These are phyloP conservation scores for Siphlonurus alternatus DNA, from an alignment of 2,888 invertebrate genomes.

Conservation along the genomic window DNA sequence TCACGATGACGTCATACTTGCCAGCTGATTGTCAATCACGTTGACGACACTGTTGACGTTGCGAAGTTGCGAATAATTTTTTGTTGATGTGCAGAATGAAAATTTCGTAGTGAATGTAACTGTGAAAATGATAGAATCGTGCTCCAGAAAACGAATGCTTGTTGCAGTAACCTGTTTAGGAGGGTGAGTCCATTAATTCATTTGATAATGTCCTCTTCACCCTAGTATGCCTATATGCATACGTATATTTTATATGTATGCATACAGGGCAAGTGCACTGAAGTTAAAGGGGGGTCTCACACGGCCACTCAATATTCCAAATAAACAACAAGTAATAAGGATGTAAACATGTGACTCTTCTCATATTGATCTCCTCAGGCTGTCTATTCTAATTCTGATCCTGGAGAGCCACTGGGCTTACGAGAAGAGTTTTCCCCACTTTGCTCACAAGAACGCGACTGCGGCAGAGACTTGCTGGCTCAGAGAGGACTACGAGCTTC, in stretches of 20 bases:
- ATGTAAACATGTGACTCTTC: too few species aligned
- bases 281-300: too few species aligned
- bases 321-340: too few species aligned
- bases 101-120: not conserved
- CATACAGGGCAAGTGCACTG: too few species aligned
- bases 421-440: constrained; percentile 42
- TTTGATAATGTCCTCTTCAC: too few species aligned
- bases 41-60: too few species aligned
- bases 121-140: constrained; percentile 57
- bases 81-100: too few species aligned
- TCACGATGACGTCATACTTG: not conserved
- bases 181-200: constrained; percentile 41
- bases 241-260: too few species aligned
- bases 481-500: constrained; percentile 50
- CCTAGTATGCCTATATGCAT: too few species aligned
- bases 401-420: constrained; percentile 61
- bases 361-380: constrained; percentile 46
- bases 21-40: not conserved
- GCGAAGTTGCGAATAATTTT: too few species aligned
- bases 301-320: too few species aligned
- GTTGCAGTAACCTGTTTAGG: constrained; percentile 58
- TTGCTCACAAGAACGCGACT: constrained; percentile 46
- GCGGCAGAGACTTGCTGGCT: constrained; percentile 40
- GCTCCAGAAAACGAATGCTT: constrained; percentile 69
- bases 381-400: constrained; percentile 64